Conservation (phyloP, 2,888 invertebrate genomes). For the Lampropteryx suffumata region DNA sequence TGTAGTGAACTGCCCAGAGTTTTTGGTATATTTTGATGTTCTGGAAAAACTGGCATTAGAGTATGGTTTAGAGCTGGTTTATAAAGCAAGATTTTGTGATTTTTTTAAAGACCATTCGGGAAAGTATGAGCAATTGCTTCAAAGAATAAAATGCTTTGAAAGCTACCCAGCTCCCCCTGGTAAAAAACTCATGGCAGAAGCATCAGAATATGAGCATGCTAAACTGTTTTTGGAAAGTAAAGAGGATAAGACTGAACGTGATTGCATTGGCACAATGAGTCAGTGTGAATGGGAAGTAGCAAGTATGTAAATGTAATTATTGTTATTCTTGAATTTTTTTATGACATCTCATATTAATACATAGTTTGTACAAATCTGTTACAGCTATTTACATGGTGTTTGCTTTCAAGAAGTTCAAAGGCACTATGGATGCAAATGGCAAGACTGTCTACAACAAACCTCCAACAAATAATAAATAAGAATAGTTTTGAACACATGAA, state of each 20-base stretch:
- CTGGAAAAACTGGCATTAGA: constrained; percentile 88
- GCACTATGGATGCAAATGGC: constrained; percentile 84
- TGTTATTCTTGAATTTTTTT: background rate
- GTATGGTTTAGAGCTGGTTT: constrained; percentile 87
- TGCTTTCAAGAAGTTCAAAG: constrained; percentile 90
- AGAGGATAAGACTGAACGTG: constrained; percentile 58
- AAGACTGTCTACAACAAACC: constrained; percentile 79
- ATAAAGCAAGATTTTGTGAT: constrained; percentile 89
- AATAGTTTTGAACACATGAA: constrained; percentile 1
- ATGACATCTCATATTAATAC: too few relatives aligned
- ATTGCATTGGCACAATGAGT: constrained; percentile 91
- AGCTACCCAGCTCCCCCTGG: constrained; percentile 87
- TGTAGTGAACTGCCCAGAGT: constrained; percentile 99
- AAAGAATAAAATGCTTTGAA: constrained; percentile 91
- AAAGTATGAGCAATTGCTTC: constrained; percentile 81
- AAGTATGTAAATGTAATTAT: constrained; percentile 85
- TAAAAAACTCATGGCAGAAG: constrained; percentile 81
- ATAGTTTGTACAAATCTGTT: constrained; percentile 51
- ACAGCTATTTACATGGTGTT: constrained; percentile 91
- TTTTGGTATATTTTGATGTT: constrained; percentile 96
- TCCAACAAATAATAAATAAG: constrained; percentile 12
- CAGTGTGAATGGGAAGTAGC: constrained; percentile 96
- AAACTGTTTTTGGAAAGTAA: constrained; percentile 78
- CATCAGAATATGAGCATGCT: constrained; percentile 89
- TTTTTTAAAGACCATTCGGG: constrained; percentile 86